Base-by-base conservation (phyloP, 2,888 invertebrate species). In the Eupithecia dodoneata region DNA sequence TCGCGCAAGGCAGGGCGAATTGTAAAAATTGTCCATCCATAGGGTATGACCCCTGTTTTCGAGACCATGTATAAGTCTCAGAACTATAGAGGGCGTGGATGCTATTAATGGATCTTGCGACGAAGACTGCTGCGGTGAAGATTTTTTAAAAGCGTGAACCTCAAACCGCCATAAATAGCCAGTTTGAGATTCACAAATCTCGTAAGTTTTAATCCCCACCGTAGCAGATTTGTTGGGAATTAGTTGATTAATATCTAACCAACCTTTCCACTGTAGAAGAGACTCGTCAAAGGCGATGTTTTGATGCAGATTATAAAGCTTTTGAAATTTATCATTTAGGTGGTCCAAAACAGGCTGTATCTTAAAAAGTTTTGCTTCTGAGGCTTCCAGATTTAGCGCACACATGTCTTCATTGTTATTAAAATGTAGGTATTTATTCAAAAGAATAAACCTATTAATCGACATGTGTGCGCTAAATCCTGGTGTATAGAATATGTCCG, bases 391-490 rank as follows among this genome's bases (percentile, higher is more conserved):
- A 18, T 63, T 18, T 63, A 63, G 9, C n/a, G 63, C 63, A 63
- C 63, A 63, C 63, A 63, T 63, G 18, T 18, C 63, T 18, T n/a
- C 63, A 63, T 63, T 63, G 18, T 63, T 63, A 18, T 63, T 63
- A 18, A 63, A 63, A 18, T 63, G 63, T 18, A 63, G n/a, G n/a
- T n/a, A n/a, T 15, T 66, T 42, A 30, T 9, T 41, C 13, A 66
- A 42, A 42, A 41, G 12, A 13, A 66, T 41, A 42, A 66, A 66
- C 42, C 66, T 42, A 66, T 66, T 41, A 66, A 66, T 66, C 12
- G 66, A 66, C 66, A 66, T 66, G 66, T 66, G 66, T 42, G 66
- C 66, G 12, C 66, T 66, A 42, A 66, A 66, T 5, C 66, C 66
- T 10, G 66, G 66, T 13, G 66, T 66, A 41, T 30, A 30, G 12